Conservation (phyloP, 2,888 invertebrate genomes). For the Caenorhabditis sp. region DNA sequence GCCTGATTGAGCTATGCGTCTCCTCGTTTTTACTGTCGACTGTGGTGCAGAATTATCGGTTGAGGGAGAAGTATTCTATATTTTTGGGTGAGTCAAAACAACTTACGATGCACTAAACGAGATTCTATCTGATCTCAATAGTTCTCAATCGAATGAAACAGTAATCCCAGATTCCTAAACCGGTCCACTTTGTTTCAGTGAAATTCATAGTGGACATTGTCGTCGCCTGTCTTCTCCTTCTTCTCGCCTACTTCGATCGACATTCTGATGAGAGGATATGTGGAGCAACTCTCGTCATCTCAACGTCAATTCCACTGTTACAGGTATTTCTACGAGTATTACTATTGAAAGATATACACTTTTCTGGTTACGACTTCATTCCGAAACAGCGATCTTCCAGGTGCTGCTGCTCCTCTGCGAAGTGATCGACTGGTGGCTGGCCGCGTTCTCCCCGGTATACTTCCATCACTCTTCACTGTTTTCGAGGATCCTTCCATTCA, state of each 20-base stretch:
- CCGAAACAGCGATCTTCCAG: no score
- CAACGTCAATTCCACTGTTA: slow-evolving; percentile 66
- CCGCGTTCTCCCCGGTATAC: slow-evolving; percentile 71
- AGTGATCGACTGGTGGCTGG: slow-evolving; percentile 71
- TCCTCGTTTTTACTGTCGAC: slow-evolving; percentile 61
- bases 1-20: slow-evolving; percentile 46
- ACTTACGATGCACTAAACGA: no score
- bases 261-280: slow-evolving; percentile 59
- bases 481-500: slow-evolving; percentile 67
- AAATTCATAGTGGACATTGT: slow-evolving; percentile 71
- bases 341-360: not conserved
- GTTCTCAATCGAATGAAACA: no score
- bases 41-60: slow-evolving; percentile 39
- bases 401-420: slow-evolving; percentile 69
- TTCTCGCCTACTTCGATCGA: slow-evolving; percentile 60
- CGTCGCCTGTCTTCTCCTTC: slow-evolving; percentile 58
- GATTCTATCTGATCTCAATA: no score
- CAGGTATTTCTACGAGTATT: slow-evolving; percentile 45
- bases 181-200: slow-evolving; percentile 52
- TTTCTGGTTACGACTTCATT: no score
- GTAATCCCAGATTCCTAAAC: not conserved
- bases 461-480: slow-evolving; percentile 68
- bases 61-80: slow-evolving; percentile 67
- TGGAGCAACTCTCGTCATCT: slow-evolving; percentile 64
- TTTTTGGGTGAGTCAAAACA: slow-evolving; percentile 60